Percentiles rank a stretch among this genome's conserved stretches.
These are phyloP conservation scores for Prostheceraeus crozeri DNA, from an alignment of 2,888 invertebrate species.

Conservation along the genomic window DNA sequence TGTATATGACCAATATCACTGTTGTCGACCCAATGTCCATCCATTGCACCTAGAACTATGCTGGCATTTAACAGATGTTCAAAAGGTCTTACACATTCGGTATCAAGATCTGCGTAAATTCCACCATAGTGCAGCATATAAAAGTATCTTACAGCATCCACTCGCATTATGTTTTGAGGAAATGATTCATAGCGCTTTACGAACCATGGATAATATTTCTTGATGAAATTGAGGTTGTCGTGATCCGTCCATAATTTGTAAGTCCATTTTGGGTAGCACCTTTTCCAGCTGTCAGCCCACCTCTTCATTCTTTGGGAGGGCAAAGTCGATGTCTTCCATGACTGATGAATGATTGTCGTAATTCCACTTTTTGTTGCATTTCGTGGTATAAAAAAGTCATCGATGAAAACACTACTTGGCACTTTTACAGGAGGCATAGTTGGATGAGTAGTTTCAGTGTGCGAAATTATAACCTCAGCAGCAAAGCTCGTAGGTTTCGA, in stretches of 20 bases:
- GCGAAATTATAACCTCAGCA: too few relatives aligned
- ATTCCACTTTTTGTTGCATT: too few relatives aligned
- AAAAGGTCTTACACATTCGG: slow-evolving; percentile 23
- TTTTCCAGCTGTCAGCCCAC: background rate
- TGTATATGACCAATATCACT: background rate
- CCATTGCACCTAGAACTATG: background rate
- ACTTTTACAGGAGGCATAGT: too few relatives aligned
- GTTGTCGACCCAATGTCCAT: too few relatives aligned
- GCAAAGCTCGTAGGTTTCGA: too few relatives aligned
- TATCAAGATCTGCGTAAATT: slow-evolving; percentile 18
- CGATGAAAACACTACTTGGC: too few relatives aligned
- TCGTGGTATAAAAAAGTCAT: too few relatives aligned
- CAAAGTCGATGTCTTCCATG: background rate
- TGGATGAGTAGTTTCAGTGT: too few relatives aligned
- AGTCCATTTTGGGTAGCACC: slow-evolving; percentile 9
- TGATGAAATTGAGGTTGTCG: slow-evolving; percentile 2
- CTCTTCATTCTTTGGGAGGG: background rate
- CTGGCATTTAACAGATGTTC: background rate
- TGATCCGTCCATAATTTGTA: slow-evolving; percentile 16
- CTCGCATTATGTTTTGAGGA: background rate
- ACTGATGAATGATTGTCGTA: slow-evolving; percentile 17
- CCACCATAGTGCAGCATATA: slow-evolving; percentile 18
- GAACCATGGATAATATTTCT: slow-evolving; percentile 9
- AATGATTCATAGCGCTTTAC: background rate
- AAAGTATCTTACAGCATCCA: background rate